phyloP scores from a whole-genome alignment of 2,113 vertebrate genomes.

The Paramisgurnus dabryanus region DNA sequence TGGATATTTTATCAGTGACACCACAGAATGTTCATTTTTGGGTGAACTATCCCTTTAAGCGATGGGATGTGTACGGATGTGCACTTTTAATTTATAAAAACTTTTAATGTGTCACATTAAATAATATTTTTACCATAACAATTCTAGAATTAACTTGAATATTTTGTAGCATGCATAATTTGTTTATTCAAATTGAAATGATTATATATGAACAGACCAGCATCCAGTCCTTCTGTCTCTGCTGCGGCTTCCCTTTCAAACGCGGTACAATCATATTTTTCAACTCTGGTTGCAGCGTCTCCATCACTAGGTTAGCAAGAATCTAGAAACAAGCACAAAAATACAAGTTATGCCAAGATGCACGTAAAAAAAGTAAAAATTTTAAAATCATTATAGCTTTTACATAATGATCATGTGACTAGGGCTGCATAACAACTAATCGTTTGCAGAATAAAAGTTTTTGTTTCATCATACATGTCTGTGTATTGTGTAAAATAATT shows the following conservation, averaged over 20 bases:
- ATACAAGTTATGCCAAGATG: not conserved
- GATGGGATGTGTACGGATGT: too few relatives aligned
- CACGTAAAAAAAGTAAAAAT: not conserved
- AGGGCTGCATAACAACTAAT: not conserved
- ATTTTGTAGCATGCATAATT: too few relatives aligned
- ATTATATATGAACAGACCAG: constrained; percentile 74
- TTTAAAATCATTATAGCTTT: not conserved
- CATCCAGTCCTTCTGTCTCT: constrained; percentile 88
- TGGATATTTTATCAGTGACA: too few relatives aligned
- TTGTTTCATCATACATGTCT: too few relatives aligned
- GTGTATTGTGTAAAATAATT: too few relatives aligned
- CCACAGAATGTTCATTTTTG: too few relatives aligned
- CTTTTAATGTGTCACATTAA: too few relatives aligned
- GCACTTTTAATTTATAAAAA: too few relatives aligned
- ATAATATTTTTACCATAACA: too few relatives aligned
- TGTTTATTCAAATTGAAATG: not conserved
- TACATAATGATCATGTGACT: not conserved
- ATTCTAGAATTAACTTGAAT: too few relatives aligned
- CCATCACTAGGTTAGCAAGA: constrained; percentile 94
- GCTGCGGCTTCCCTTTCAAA: constrained; percentile 87
- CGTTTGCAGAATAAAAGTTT: too few relatives aligned
- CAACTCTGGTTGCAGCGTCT: constrained; percentile 85
- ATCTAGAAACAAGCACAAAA: constrained; percentile 71
- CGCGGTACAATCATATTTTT: constrained; percentile 79
- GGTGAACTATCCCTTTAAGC: too few relatives aligned